These are phyloP conservation scores for Odontomachus brunneus DNA, from an alignment of 1,140 invertebrate genomes.

Conservation along the genomic window DNA sequence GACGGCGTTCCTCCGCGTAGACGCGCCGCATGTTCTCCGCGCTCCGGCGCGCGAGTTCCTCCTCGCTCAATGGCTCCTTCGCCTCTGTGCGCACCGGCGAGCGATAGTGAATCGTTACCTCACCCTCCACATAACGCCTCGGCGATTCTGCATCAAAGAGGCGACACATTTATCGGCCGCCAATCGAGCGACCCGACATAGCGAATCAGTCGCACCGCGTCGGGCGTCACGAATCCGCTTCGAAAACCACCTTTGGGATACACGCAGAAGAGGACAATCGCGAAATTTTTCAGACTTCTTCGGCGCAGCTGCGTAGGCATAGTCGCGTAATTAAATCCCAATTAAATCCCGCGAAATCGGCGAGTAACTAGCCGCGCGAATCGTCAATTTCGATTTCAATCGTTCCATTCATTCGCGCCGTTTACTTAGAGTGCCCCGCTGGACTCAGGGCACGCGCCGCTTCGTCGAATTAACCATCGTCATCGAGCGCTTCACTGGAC, in stretches of 20 bases:
- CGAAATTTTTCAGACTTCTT: no score
- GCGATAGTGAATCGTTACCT: constrained; percentile 97
- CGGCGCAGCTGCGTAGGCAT: no score
- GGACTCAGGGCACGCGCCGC: constrained; percentile 1
- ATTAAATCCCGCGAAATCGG: neutral
- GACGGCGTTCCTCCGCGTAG: constrained; percentile 94
- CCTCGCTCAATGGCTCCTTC: constrained; percentile 92
- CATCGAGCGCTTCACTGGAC: neutral
- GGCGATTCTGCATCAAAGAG: constrained; percentile 89
- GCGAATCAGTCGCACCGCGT: no score
- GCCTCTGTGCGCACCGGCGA: constrained; percentile 94
- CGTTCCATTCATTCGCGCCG: constrained; percentile 13
- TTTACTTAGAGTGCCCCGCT: neutral
- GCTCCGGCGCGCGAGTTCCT: constrained; percentile 93
- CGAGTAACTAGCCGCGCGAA: neutral
- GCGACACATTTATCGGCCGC: constrained; percentile 49
- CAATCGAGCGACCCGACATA: no score
- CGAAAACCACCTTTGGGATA: no score
- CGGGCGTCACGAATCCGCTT: no score
- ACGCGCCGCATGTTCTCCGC: constrained; percentile 95
- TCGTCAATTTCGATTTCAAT: constrained; percentile 19
- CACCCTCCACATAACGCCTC: constrained; percentile 94
- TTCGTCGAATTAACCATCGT: constrained; percentile 34
- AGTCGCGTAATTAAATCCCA: neutral
- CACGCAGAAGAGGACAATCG: no score